phyloP scores from a whole-genome alignment of 1,140 invertebrate species.

The Contarinia nasturtii region DNA sequence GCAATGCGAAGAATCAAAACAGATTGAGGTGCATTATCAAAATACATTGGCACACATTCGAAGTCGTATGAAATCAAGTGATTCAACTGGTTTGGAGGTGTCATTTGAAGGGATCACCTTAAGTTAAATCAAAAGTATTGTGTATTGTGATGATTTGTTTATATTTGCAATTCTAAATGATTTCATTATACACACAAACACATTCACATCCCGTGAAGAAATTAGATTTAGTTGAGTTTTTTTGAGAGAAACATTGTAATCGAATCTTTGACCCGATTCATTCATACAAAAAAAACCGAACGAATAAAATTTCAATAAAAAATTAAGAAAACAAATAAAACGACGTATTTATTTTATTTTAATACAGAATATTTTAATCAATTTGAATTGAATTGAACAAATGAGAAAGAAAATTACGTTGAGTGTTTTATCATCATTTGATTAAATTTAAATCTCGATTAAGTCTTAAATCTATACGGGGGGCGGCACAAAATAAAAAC shows the following conservation, averaged over 20 bases:
- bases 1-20: constrained; percentile 84
- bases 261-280: too few relatives aligned
- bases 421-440: background rate
- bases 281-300: background rate
- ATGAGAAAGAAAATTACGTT: background rate
- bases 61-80: constrained; percentile 40
- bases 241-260: too few relatives aligned
- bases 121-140: constrained; percentile 9
- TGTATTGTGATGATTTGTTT: background rate
- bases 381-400: background rate
- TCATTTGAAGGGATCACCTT: constrained; percentile 23
- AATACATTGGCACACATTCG: constrained; percentile 68
- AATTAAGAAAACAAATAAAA: background rate
- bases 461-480: too few relatives aligned
- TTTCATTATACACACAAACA: too few relatives aligned
- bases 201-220: too few relatives aligned
- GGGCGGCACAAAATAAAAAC: too few relatives aligned
- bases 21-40: constrained; percentile 86
- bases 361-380: background rate
- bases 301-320: background rate
- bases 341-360: background rate
- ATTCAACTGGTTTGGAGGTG: constrained; percentile 34
- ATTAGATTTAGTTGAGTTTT: too few relatives aligned
- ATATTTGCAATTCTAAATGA: too few relatives aligned
- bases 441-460: too few relatives aligned